A percentile compares a stretch with the other conserved stretches of the same genome.
Evolutionary conservation across 2,797 vertebrate genomes (phyloP).

Genomic region (Vireo griseus): DNA sequence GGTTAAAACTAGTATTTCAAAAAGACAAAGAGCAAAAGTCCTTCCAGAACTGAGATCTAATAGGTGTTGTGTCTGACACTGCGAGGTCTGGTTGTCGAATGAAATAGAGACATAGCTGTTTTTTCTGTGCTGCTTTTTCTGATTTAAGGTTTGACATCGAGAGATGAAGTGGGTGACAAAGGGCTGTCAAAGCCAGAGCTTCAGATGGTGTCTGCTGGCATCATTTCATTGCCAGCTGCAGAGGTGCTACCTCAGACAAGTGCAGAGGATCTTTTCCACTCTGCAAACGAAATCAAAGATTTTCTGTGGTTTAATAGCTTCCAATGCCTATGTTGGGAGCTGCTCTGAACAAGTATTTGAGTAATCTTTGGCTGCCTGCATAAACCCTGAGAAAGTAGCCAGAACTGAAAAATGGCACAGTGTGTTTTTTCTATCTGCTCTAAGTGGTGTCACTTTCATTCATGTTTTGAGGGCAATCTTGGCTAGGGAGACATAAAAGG

Average conservation of each 20-base stretch:
- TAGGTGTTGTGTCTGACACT: background rate
- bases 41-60: background rate
- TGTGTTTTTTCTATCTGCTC: background rate
- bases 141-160: background rate
- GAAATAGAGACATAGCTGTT: background rate
- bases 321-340: background rate
- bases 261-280: background rate
- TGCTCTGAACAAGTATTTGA: background rate
- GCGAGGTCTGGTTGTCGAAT: background rate
- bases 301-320: background rate
- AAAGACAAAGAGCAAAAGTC: background rate
- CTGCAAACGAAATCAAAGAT: background rate
- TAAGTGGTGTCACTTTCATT: background rate
- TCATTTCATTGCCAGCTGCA: background rate
- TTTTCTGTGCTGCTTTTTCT: background rate
- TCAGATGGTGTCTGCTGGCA: background rate
- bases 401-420: background rate
- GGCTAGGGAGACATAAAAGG: background rate
- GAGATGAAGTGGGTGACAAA: slow-evolving; percentile 27
- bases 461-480: background rate
- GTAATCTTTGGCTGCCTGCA: background rate
- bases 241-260: background rate
- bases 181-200: background rate
- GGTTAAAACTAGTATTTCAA: background rate
- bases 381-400: background rate